phyloP scores from a whole-genome alignment of 1,140 invertebrate genomes.

The Drosophila quadrilineata region DNA sequence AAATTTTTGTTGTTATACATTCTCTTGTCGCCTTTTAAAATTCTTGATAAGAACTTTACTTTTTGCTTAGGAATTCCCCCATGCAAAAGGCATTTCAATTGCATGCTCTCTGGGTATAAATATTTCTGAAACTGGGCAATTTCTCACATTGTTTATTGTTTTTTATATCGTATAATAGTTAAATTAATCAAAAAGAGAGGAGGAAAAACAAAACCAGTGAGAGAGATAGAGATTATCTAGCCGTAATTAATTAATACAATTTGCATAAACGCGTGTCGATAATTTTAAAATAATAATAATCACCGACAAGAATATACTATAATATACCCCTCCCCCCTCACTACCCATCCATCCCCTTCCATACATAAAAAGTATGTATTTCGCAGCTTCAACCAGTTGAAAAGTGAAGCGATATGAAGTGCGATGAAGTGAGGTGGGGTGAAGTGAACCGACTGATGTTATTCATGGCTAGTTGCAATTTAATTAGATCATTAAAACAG shows the following conservation, averaged over 20 bases:
- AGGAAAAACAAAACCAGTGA: no score
- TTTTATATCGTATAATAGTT: background rate
- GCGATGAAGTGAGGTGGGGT: constrained; percentile 28
- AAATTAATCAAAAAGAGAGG: background rate
- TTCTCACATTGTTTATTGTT: background rate
- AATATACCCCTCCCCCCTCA: background rate
- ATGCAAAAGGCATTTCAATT: background rate
- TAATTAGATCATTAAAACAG: constrained; percentile 74
- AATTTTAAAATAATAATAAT: constrained; percentile 48
- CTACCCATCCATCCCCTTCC: background rate
- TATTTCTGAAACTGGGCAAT: background rate
- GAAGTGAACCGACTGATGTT: constrained; percentile 53
- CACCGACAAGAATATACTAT: background rate
- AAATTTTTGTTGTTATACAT: no score
- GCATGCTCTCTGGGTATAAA: no score
- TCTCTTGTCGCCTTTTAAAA: no score
- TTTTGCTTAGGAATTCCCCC: background rate
- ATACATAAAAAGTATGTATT: no score
- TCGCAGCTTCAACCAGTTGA: background rate
- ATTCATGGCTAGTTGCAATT: constrained; percentile 72
- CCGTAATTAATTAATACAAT: constrained; percentile 44
- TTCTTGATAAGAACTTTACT: no score
- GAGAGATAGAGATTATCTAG: constrained; percentile 10
- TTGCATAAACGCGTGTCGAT: constrained; percentile 55
- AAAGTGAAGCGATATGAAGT: background rate